phyloP scores from a whole-genome alignment of 2,888 invertebrate genomes.

The Microplitis manilae region DNA sequence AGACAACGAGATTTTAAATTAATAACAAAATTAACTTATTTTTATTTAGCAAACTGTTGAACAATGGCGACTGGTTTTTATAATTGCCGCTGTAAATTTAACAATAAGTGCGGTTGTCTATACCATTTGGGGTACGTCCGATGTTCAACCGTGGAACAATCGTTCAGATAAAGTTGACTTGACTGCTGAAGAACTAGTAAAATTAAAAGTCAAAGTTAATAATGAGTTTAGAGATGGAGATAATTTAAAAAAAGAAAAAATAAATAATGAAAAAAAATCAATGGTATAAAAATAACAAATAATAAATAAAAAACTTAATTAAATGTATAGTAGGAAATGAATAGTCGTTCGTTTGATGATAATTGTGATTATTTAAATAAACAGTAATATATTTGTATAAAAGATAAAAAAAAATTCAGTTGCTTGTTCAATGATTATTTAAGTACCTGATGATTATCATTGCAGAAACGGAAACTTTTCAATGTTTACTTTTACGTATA shows the following conservation, averaged over 20 bases:
- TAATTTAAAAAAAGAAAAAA: neutral
- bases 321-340: conserved; percentile 15
- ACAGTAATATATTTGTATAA: neutral
- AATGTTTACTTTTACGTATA: neutral
- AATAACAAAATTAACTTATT: conserved; percentile 17
- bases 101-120: conserved; percentile 57
- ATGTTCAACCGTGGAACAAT: conserved; percentile 65
- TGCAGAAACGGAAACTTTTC: conserved; percentile 18
- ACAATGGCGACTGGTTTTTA: conserved; percentile 66
- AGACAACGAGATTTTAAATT: too few species aligned
- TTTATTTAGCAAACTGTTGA: conserved; percentile 66
- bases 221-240: conserved; percentile 14
- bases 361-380: neutral
- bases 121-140: conserved; percentile 61
- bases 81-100: conserved; percentile 63
- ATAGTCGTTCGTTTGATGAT: neutral
- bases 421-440: conserved; percentile 5
- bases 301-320: conserved; percentile 7
- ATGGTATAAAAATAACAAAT: conserved; percentile 4
- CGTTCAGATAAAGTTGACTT: neutral
- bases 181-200: conserved; percentile 41
- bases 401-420: neutral
- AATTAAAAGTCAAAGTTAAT: conserved; percentile 25
- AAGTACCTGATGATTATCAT: conserved; percentile 3
- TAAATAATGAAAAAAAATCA: conserved; percentile 19